A percentile compares a stretch with the other conserved stretches of the same genome.
Conservation (phyloP, 2,113 vertebrate genomes). For the Edolisoma coerulescens region DNA sequence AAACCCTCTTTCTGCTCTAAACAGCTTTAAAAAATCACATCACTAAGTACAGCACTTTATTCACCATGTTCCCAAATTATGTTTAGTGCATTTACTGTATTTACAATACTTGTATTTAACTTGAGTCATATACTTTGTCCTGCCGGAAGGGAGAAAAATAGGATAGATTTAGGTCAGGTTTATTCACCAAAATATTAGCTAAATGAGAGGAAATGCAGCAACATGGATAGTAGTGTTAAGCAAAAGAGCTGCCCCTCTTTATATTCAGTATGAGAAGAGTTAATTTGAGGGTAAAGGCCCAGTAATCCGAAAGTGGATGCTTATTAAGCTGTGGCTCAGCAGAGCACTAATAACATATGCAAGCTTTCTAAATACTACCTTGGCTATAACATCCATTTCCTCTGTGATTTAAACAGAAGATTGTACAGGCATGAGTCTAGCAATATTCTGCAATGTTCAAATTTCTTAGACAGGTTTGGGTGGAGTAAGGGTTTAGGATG, state of each 20-base stretch:
- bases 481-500: not conserved
- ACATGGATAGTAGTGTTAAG: not conserved
- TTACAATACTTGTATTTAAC: not conserved
- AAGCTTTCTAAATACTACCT: not conserved
- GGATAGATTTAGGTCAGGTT: not conserved
- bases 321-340: not conserved
- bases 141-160: not conserved
- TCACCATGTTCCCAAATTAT: not conserved
- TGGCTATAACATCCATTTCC: not conserved
- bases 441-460: not conserved
- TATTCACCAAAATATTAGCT: not conserved
- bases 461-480: not conserved
- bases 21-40: not conserved
- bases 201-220: not conserved
- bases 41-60: not conserved
- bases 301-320: not conserved
- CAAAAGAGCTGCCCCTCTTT: not conserved
- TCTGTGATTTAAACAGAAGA: not conserved
- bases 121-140: not conserved
- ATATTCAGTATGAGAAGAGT: not conserved
- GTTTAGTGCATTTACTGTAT: not conserved
- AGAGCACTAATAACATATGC: not conserved
- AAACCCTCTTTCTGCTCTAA: not conserved
- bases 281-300: constrained; percentile 1
- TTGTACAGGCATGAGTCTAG: not conserved